Percentiles rank a stretch among this genome's conserved stretches.
Evolutionary conservation across 1,140 invertebrate species (phyloP).

Genomic region (Aethina tumida): DNA sequence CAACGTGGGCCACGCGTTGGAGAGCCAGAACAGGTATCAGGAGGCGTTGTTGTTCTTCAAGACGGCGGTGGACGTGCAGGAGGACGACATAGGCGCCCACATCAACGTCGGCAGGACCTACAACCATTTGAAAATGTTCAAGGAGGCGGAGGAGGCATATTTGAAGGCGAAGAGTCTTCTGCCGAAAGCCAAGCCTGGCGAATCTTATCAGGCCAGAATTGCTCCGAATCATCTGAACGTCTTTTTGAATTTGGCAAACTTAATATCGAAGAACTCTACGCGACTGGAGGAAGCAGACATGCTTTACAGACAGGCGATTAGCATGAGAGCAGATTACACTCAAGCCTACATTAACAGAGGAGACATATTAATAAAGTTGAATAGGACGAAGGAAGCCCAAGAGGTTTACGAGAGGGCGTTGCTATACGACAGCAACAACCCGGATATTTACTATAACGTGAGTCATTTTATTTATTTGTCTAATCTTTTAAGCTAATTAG

Average conservation of each 20-base stretch:
- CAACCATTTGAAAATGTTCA: constrained; percentile 83
- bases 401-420: constrained; percentile 90
- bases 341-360: constrained; percentile 96
- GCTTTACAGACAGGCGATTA: constrained; percentile 88
- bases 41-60: constrained; percentile 88
- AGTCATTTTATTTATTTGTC: too few species aligned
- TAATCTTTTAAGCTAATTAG: too few species aligned
- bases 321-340: constrained; percentile 94
- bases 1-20: constrained; percentile 91
- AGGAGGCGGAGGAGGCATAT: constrained; percentile 88
- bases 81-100: constrained; percentile 89
- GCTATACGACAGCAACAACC: constrained; percentile 88
- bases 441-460: constrained; percentile 96
- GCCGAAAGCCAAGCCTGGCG: constrained; percentile 83
- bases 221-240: constrained; percentile 95
- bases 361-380: constrained; percentile 91
- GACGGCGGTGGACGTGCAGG: constrained; percentile 86
- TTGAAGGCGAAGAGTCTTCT: constrained; percentile 79
- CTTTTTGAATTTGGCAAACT: constrained; percentile 89
- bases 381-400: constrained; percentile 88
- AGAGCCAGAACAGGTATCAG: constrained; percentile 68
- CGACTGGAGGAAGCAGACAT: constrained; percentile 88
- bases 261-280: constrained; percentile 88
- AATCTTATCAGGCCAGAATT: constrained; percentile 90
- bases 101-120: constrained; percentile 94